Base-by-base conservation (phyloP, 2,113 vertebrate genomes). In the Leucopsar rothschildi region DNA sequence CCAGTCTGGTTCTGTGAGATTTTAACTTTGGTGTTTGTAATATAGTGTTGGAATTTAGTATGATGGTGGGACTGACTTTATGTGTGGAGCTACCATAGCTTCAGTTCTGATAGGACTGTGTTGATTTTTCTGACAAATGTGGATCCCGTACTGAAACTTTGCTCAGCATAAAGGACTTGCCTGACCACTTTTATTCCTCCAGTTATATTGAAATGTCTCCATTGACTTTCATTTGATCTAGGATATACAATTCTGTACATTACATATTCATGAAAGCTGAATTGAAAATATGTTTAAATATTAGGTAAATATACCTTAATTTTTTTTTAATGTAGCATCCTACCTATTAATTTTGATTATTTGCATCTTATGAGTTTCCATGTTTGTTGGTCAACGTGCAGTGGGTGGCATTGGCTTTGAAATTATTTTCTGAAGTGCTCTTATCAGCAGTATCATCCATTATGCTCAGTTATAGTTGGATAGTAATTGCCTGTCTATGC, bases 401-500 rank as follows among this genome's bases (percentile, higher is more conserved):
- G 9, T 39, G 37, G 31, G 35, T 79, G 63, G 9, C 64, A 40
- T 6, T 63, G 39, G 39, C 53, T 93, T 76, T 52, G 31, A 88
- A 93, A 75, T 61, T 63, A 14, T 80, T 77, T 96, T 92, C 57
- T 92, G 73, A 87, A 93, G 15, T 63, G 33, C n/a, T 68, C 31
- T 94, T 69, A 70, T 10, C 82, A 92, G 33, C 82, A 84, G 29
- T 5, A 8, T 35, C 55, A 73, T 96, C 77, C 85, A 25, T 87
- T 96, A 78, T 10, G 14, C 83, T 95, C 82, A 77, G 57, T 92
- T 91, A 66, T 55, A 88, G 70, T 1, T 57, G 86, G 85, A 70
- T 84, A 91, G 75, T 94, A 96, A 95, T 94, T 95, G 90, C 69
- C 73, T 91, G 77, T 80, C 94, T 96, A 90, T 56, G 63, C 72